Base-by-base conservation (phyloP, 2,797 vertebrate genomes). In the Siniperca scherzeri region DNA sequence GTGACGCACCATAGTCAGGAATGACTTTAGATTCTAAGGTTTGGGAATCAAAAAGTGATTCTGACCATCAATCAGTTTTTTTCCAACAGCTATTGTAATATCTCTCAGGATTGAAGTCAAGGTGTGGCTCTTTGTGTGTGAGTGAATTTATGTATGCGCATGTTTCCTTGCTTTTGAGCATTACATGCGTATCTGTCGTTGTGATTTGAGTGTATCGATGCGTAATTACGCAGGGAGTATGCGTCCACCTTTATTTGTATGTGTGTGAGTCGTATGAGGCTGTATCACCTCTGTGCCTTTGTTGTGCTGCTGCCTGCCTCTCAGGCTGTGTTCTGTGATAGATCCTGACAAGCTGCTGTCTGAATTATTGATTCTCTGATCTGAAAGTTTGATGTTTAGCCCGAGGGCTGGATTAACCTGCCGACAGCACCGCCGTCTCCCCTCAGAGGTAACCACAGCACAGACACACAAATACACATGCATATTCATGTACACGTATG, bases 361-460 rank as follows among this genome's bases (percentile, higher is more conserved):
- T 95, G 92, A 95, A 95, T 95, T 94, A 95, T 95, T 96, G 94
- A 96, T 95, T 84, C 84, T 83, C 84, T 91, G 93, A 94, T 95
- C 92, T 96, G 92, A 95, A 96, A 95, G 93, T 95, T 95, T 95
- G 94, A 95, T 96, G 93, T 92, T 90, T 92, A 74, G 93, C 95
- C 95, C 42, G 87, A 88, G 94, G 95, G 94, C 90, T 93, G 94
- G 94, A 95, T 96, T 96, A 95, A 95, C 95, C 95, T 94, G 93
- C 91, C 86, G 87, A 82, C 87, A 88, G 90, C 86, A 52, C 81
- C 56, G 52, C 81, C 70, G 71, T 76, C 82, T 66, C 78, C 77
- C 75, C 82, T 70, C 87, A 62, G 82, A 91, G 86, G 86, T 87
- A 91, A 84, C 90, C 73, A 42, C 81, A 71, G 67, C 74, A 13